Evolutionary conservation across 2,113 vertebrate species (phyloP).

Genomic region (Helogale parvula): DNA sequence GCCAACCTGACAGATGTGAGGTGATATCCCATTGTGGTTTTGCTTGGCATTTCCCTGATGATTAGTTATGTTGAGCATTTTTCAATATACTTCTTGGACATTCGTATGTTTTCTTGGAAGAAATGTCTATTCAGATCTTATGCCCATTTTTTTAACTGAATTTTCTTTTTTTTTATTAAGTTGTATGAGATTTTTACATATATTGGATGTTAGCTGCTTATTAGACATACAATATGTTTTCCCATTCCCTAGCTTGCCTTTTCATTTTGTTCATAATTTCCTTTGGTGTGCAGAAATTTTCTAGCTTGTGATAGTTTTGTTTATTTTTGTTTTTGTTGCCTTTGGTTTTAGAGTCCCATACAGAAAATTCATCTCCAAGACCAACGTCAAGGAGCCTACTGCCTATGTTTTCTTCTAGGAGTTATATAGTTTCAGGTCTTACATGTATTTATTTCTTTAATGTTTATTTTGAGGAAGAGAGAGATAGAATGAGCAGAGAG

Average conservation of each 20-base stretch:
- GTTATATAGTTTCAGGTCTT: not conserved
- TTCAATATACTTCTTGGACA: not conserved
- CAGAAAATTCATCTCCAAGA: not conserved
- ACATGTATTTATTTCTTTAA: too few relatives aligned
- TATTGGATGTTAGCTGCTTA: not conserved
- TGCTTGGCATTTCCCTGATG: not conserved
- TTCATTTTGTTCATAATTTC: not conserved
- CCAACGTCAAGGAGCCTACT: not conserved
- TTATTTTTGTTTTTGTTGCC: not conserved
- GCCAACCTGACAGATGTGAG: not conserved
- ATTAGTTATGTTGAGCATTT: not conserved
- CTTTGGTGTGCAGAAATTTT: not conserved
- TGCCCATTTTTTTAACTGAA: not conserved
- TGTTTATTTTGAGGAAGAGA: too few relatives aligned
- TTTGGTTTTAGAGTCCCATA: not conserved
- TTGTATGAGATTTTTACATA: not conserved
- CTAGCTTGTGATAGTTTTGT: not conserved
- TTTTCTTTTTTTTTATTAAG: not conserved
- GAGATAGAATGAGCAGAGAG: too few relatives aligned
- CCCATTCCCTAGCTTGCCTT: not conserved
- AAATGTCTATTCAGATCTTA: not conserved
- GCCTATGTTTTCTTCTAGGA: not conserved
- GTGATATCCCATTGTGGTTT: not conserved
- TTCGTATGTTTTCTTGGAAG: not conserved
- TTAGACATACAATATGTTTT: not conserved